Conservation (phyloP, 2,888 invertebrate genomes). For the Eupithecia insigniata region DNA sequence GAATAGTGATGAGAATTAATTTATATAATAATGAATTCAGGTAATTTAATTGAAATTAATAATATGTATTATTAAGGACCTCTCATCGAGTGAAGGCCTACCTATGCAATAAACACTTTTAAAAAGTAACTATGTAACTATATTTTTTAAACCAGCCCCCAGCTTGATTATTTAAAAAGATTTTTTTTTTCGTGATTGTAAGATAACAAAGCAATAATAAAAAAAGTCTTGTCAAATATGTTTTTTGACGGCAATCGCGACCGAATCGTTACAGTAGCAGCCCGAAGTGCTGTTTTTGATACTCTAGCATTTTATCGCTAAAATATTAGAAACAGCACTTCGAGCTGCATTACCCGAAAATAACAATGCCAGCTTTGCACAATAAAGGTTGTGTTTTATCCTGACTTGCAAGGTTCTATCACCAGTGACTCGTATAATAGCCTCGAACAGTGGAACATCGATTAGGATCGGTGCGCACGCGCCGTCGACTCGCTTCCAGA, state of each 20-base stretch:
- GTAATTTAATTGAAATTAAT: no score
- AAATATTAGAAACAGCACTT: no score
- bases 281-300: neutral
- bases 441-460: slow-evolving; percentile 65
- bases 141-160: neutral
- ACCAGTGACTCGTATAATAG: slow-evolving; percentile 67
- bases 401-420: slow-evolving; percentile 40
- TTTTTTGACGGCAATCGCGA: neutral
- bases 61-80: no score
- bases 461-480: slow-evolving; percentile 77
- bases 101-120: no score
- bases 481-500: slow-evolving; percentile 71
- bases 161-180: no score
- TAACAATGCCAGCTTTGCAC: neutral
- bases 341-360: neutral
- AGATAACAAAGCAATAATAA: no score
- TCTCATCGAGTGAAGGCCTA: no score
- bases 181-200: no score
- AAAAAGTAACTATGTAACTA: neutral
- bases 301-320: neutral
- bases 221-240: neutral
- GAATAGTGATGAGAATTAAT: no score
- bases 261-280: neutral
- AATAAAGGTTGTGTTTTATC: neutral
- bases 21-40: no score